These are phyloP conservation scores for Drosophila glabriapex DNA, from an alignment of 2,888 invertebrate species.

Conservation along the genomic window DNA sequence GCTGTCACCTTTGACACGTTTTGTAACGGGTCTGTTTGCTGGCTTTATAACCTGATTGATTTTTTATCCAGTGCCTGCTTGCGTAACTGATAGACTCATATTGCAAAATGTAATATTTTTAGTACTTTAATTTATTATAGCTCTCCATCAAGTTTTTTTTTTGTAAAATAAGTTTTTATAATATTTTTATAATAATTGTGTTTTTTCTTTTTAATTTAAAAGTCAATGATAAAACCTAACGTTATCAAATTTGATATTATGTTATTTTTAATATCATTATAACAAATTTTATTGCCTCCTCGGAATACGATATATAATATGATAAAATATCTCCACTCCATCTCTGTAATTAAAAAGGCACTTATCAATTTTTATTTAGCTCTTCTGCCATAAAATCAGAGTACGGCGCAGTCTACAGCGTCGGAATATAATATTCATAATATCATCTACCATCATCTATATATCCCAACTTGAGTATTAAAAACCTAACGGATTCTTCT, in stretches of 20 bases:
- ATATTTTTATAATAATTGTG: too few relatives aligned
- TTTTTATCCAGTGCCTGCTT: constrained; percentile 25
- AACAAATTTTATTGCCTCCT: background rate
- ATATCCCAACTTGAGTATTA: background rate
- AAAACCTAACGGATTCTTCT: background rate
- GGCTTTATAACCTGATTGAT: constrained; percentile 47
- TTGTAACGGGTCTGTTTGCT: constrained; percentile 55
- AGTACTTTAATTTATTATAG: background rate
- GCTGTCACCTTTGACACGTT: constrained; percentile 77
- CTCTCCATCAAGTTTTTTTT: background rate
- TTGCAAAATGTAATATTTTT: background rate
- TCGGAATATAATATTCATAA: background rate
- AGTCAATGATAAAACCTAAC: background rate
- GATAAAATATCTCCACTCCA: background rate
- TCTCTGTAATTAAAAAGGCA: background rate
- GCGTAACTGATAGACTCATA: constrained; percentile 6
- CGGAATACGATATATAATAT: too few relatives aligned
- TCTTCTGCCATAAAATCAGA: background rate
- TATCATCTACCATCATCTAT: background rate
- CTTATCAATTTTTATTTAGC: background rate
- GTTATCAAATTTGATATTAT: too few relatives aligned
- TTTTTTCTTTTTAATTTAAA: too few relatives aligned
- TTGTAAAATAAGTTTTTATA: too few relatives aligned
- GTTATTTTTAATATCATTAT: background rate
- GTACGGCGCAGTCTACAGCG: background rate